Evolutionary conservation across 2,888 invertebrate genomes (phyloP).

Genomic region (Oasisia sp.): DNA sequence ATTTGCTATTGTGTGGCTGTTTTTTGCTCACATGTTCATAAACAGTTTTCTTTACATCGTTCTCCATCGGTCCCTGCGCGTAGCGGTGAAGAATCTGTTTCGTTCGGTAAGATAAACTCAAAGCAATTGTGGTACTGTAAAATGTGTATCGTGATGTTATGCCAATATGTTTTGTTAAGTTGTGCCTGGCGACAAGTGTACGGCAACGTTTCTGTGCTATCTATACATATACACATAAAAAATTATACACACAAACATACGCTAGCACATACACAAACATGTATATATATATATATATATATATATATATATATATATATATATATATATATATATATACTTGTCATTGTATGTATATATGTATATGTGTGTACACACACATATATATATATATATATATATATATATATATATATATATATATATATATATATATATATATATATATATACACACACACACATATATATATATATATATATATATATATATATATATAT

Average conservation of each 20-base stretch:
- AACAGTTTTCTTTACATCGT: slow-evolving; percentile 3
- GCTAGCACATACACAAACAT: not conserved
- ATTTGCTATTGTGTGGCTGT: not conserved
- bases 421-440: not conserved
- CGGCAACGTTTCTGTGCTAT: not conserved
- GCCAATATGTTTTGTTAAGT: not conserved
- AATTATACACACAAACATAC: not conserved
- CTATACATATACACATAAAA: not conserved
- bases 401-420: not conserved
- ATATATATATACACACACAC: not conserved
- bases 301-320: not conserved
- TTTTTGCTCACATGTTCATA: not conserved
- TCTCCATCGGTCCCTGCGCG: not conserved
- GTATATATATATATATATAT: not conserved
- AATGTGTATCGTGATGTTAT: not conserved
- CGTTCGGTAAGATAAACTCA: not conserved
- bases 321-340: not conserved
- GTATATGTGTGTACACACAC: not conserved
- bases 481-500: no score
- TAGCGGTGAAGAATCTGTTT: not conserved
- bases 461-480: not conserved
- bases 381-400: not conserved
- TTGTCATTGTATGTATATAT: not conserved
- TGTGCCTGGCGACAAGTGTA: no score
- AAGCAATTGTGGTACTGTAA: not conserved